Conservation (phyloP, 2,888 invertebrate species). For the Troides aeacus region DNA sequence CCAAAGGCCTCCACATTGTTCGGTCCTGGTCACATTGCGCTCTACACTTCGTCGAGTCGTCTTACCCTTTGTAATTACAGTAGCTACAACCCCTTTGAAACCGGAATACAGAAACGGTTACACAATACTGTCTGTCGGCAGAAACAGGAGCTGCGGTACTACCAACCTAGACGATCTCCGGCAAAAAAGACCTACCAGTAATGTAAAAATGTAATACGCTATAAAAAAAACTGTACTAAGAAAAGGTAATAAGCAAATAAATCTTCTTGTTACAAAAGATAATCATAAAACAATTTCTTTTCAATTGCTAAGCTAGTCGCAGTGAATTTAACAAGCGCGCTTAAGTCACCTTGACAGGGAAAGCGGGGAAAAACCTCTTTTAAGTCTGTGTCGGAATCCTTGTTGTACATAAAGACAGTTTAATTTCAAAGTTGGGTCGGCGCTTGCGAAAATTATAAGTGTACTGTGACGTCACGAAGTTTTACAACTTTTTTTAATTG, state of each 20-base stretch:
- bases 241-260: neutral
- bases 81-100: no score
- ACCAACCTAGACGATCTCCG: no score
- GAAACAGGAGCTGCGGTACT: no score
- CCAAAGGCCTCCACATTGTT: no score
- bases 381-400: conserved; percentile 23
- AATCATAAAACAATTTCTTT: conserved; percentile 5
- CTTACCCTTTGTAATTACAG: no score
- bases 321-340: conserved; percentile 18
- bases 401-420: conserved; percentile 17
- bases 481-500: neutral
- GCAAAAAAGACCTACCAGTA: no score
- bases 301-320: conserved; percentile 11
- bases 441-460: neutral
- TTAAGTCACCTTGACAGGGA: conserved; percentile 28
- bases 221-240: neutral
- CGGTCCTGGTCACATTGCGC: no score
- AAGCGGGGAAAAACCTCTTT: conserved; percentile 15
- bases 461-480: neutral
- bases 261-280: neutral
- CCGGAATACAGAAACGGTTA: no score
- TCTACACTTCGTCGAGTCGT: no score
- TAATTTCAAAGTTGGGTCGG: conserved; percentile 15
- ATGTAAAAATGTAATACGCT: neutral
- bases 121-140: no score